These are phyloP conservation scores for Megaustenia siamemsis DNA, from an alignment of 2,888 invertebrate species.

Conservation along the genomic window DNA sequence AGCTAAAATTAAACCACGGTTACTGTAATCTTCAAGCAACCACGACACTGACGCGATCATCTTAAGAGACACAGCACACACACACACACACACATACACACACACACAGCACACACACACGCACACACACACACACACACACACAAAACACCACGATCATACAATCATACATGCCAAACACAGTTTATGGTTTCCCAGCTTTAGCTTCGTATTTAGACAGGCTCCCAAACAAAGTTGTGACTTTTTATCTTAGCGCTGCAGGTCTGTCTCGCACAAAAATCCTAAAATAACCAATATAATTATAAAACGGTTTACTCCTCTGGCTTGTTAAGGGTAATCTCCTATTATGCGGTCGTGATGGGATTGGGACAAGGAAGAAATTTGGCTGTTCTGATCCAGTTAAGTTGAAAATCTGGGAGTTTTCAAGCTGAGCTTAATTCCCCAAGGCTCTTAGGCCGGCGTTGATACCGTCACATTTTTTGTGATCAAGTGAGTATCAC, in stretches of 20 bases:
- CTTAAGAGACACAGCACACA: too few species aligned
- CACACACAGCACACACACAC: too few species aligned
- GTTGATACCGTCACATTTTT: constrained; percentile 49
- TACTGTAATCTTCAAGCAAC: too few species aligned
- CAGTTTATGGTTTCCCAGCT: too few species aligned
- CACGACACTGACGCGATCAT: too few species aligned
- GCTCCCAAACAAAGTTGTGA: background rate
- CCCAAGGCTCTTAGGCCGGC: constrained; percentile 29
- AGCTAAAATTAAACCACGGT: too few species aligned
- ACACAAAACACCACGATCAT: too few species aligned
- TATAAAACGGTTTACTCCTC: constrained; percentile 46
- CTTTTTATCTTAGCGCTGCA: constrained; percentile 35
- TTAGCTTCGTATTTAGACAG: background rate
- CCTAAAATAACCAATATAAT: constrained; percentile 43
- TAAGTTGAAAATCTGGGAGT: constrained; percentile 48
- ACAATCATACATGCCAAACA: too few species aligned
- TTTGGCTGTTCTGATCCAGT: constrained; percentile 22
- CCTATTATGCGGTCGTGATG: constrained; percentile 36
- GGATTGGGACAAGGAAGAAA: constrained; percentile 28
- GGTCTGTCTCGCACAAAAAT: background rate
- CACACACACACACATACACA: too few species aligned
- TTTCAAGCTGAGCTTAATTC: constrained; percentile 36
- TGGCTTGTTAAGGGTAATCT: constrained; percentile 42
- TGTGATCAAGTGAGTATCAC: constrained; percentile 50
- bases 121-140: too few species aligned